phyloP scores from a whole-genome alignment of 1,140 invertebrate species.

The Oscheius sp. region DNA sequence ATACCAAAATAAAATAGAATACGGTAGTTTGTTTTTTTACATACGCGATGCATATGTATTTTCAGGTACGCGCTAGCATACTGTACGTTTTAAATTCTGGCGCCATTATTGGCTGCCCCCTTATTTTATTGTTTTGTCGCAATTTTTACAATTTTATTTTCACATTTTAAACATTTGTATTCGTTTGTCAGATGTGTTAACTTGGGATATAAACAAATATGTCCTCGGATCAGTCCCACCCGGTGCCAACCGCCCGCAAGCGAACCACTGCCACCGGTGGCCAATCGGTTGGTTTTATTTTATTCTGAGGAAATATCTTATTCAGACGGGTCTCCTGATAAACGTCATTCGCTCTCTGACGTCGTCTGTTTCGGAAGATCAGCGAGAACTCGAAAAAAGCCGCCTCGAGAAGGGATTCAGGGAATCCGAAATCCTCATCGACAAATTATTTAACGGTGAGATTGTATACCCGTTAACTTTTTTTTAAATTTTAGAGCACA shows the following conservation, averaged over 20 bases:
- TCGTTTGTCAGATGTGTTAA: background rate
- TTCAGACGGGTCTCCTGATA: conserved; percentile 82
- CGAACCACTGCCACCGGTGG: background rate
- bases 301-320: conserved; percentile 45
- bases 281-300: background rate
- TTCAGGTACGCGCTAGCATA: too few species aligned
- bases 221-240: background rate
- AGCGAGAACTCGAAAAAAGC: conserved; percentile 86
- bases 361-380: conserved; percentile 87
- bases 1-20: too few species aligned
- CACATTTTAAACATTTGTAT: background rate
- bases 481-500: conserved; percentile 68
- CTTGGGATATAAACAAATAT: too few species aligned
- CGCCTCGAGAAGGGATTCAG: conserved; percentile 89
- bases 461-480: background rate
- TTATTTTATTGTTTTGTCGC: background rate
- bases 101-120: too few species aligned
- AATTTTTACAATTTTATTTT: background rate
- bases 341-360: conserved; percentile 85
- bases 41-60: too few species aligned
- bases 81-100: too few species aligned
- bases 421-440: conserved; percentile 80
- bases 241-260: background rate
- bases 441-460: conserved; percentile 76
- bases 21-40: too few species aligned